A percentile compares a stretch with the other conserved stretches of the same genome.
Evolutionary conservation across 2,797 vertebrate species (phyloP).

Genomic region (Coendou prehensilis): DNA sequence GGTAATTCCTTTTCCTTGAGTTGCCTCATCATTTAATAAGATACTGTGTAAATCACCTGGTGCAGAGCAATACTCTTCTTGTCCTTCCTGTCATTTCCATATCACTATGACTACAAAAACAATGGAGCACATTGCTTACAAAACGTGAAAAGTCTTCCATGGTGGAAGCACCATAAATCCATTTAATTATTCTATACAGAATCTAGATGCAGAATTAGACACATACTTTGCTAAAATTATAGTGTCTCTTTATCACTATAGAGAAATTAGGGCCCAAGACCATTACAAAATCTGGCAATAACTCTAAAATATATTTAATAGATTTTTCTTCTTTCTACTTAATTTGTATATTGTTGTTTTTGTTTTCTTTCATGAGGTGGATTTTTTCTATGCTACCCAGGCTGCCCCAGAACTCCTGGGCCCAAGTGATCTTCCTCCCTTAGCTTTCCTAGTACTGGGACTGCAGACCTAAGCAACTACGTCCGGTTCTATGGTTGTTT

Average conservation of each 20-base stretch:
- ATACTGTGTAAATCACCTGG: neutral
- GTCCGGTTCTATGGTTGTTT: neutral
- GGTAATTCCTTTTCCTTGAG: neutral
- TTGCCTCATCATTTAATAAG: neutral
- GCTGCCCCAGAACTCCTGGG: neutral
- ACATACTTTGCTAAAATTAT: neutral
- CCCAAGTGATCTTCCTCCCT: neutral
- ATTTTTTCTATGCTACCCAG: neutral
- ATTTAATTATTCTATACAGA: neutral
- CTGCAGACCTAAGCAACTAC: neutral
- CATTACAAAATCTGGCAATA: neutral
- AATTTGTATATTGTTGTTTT: neutral
- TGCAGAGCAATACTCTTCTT: neutral
- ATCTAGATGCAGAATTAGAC: neutral
- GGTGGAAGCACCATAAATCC: neutral
- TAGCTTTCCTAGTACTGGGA: neutral
- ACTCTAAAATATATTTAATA: neutral
- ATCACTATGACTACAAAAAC: neutral
- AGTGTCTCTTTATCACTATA: neutral
- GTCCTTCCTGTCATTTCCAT: neutral
- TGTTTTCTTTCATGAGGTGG: neutral
- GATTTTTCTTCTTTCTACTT: neutral
- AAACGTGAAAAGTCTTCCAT: neutral
- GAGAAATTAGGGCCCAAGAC: neutral
- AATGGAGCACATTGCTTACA: neutral